Percentiles rank a stretch among this genome's conserved stretches.
Conservation (phyloP, 2,113 vertebrate species). For the Apus apus region DNA sequence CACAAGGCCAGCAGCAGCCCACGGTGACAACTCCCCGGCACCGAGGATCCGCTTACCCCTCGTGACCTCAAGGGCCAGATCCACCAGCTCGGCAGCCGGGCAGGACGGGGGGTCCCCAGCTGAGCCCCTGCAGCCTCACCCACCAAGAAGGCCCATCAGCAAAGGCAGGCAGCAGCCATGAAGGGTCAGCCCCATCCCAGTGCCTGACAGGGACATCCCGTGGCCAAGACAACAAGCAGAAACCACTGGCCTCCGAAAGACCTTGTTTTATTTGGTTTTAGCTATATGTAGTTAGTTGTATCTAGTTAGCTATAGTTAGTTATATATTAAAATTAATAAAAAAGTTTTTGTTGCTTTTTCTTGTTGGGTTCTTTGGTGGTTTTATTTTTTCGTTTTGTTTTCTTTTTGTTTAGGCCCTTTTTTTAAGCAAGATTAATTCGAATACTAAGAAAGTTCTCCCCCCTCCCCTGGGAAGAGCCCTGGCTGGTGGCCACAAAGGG, state of each 20-base stretch:
- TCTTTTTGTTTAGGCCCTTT: not conserved
- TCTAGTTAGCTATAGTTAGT: no score
- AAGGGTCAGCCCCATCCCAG: no score
- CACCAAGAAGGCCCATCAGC: no score
- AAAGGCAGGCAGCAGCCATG: no score
- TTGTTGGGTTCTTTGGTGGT: no score
- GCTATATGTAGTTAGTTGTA: no score
- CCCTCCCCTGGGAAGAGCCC: not conserved
- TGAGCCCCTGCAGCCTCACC: no score
- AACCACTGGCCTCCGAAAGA: conserved; percentile 62
- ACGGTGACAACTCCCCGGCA: no score
- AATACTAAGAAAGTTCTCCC: conserved; percentile 9
- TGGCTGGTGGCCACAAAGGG: not conserved
- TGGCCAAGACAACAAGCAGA: not conserved
- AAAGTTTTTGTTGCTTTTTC: conserved; percentile 3
- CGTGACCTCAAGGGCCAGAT: not conserved
- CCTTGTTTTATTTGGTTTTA: not conserved
- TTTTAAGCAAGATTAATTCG: conserved; percentile 62
- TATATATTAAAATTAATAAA: conserved; percentile 69
- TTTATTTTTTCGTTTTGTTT: not conserved
- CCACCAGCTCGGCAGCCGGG: not conserved
- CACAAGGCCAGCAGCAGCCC: no score
- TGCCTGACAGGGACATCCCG: no score
- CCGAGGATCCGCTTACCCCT: no score
- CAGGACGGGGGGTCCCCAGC: no score